Conservation (phyloP, 1,140 invertebrate genomes). For the Micrasema minimum region DNA sequence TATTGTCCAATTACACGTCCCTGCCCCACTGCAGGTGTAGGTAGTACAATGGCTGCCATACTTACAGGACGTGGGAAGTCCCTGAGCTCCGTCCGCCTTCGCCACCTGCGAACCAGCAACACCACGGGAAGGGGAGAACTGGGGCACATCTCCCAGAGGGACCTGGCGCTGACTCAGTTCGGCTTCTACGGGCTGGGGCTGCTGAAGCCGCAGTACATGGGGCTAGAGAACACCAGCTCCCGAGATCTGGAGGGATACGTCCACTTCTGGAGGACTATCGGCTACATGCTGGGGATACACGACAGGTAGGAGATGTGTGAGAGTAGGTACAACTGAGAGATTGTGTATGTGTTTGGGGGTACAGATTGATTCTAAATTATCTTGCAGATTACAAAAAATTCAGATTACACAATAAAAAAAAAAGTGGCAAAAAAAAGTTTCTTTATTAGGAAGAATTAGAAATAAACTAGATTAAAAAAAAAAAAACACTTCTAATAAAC, state of each 20-base stretch:
- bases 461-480: too few relatives aligned
- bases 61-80: slow-evolving; percentile 72
- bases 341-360: too few relatives aligned
- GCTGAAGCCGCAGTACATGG: slow-evolving; percentile 73
- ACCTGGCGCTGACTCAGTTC: slow-evolving; percentile 86
- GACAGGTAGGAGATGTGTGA: slow-evolving; percentile 74
- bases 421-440: too few relatives aligned
- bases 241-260: slow-evolving; percentile 77
- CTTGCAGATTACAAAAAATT: too few relatives aligned
- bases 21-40: too few relatives aligned
- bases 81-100: slow-evolving; percentile 71
- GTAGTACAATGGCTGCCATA: too few relatives aligned
- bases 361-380: too few relatives aligned
- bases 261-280: slow-evolving; percentile 87
- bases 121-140: slow-evolving; percentile 59
- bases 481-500: too few relatives aligned
- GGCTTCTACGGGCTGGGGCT: slow-evolving; percentile 86
- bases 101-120: slow-evolving; percentile 72
- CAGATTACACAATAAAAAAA: too few relatives aligned
- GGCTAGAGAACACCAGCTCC: slow-evolving; percentile 63
- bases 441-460: too few relatives aligned
- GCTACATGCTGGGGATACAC: slow-evolving; percentile 83
- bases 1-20: too few relatives aligned
- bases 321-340: too few relatives aligned
- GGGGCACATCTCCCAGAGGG: slow-evolving; percentile 77